Evolutionary conservation across 2,888 invertebrate genomes (phyloP).

Genomic region (Glyphotaelius pellucidus): DNA sequence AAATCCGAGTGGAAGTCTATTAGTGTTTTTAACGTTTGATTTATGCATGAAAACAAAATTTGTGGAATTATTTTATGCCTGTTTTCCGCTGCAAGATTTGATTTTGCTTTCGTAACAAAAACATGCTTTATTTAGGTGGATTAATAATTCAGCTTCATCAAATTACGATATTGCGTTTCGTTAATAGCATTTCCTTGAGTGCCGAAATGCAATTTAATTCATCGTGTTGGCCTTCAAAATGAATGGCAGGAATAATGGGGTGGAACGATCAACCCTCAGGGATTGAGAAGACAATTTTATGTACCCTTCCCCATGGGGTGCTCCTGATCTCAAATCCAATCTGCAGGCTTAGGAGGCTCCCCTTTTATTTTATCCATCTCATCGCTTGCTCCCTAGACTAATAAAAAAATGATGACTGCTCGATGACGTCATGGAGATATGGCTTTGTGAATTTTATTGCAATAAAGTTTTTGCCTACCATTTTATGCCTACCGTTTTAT

Average conservation of each 20-base stretch:
- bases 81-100: neutral
- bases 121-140: neutral
- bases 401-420: conserved; percentile 48
- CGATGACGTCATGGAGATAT: conserved; percentile 42
- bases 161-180: conserved; percentile 12
- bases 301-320: conserved; percentile 43
- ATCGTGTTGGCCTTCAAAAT: conserved; percentile 37
- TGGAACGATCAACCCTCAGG: conserved; percentile 50
- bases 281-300: conserved; percentile 50
- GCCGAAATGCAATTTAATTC: conserved; percentile 36
- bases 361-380: conserved; percentile 57
- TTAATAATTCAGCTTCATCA: neutral
- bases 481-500: conserved; percentile 1
- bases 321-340: conserved; percentile 54
- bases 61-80: neutral
- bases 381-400: conserved; percentile 47
- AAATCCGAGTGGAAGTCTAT: neutral
- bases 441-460: conserved; percentile 50
- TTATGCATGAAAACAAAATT: conserved; percentile 2
- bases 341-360: conserved; percentile 39
- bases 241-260: conserved; percentile 46
- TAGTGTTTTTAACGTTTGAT: conserved; percentile 2
- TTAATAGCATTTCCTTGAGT: conserved; percentile 17
- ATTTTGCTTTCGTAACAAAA: neutral
- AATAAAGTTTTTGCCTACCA: neutral